Evolutionary conservation across 2,797 vertebrate genomes (phyloP), one percentile per base, ranked within the genome.

Genomic region (Sciaenops ocellatus): DNA sequence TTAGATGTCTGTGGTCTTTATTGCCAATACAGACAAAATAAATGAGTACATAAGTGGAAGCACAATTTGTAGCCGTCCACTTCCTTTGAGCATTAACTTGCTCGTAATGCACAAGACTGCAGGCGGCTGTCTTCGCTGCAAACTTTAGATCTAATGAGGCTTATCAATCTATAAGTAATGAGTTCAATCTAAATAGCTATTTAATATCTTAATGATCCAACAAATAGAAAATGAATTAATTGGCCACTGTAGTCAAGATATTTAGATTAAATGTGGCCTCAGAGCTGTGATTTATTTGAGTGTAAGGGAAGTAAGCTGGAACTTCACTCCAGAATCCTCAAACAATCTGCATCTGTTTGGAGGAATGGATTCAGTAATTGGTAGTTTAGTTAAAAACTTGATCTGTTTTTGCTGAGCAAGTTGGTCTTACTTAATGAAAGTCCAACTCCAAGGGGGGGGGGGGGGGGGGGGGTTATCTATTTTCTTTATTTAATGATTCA

Each of bases 201-300:
- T 42, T 51, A 77, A 72, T 69, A 75, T 75, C 55, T 30, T 62
- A 82, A 78, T 0, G 0, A 85, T 69, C 54, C 51, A 73, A 56
- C 60, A 62, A 80, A 86, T 68, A 76, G 74, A 80, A 89, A 78
- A 73, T 51, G 24, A 72, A 76, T 64, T 78, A 72, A 79, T 34
- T 75, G 68, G 67, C 13, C 41, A 20, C 18, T 62, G 47, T 48
- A 48, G 72, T 56, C 17, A 2, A 68, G 57, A 71, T 76, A 48
- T 79, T 90, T 79, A 51, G 52, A 82, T 76, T 75, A 77, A 86
- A 80, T 69, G 51, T 75, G 57, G 67, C 41, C 34, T 79, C 67
- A 51, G 60, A 73, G 71, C 64, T 26, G 65, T 20, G 7, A 64
- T 87, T 66, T 86, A 69, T 83, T 81, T 48, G 64, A 38, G 74